Conservation (phyloP, 2,113 vertebrate species). For the Miniopterus natalensis region DNA sequence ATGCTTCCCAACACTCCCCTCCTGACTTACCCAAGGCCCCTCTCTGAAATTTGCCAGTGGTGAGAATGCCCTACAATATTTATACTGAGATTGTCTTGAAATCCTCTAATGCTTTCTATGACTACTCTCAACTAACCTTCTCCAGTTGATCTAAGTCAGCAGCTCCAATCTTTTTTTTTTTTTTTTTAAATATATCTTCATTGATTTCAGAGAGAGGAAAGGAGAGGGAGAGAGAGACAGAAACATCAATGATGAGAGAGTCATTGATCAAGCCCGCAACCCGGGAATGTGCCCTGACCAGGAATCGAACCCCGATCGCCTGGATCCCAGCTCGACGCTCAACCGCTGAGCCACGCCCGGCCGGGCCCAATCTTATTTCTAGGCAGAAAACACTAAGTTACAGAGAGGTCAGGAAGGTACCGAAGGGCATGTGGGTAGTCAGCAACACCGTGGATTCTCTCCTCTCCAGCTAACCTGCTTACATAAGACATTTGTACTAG, state of each 20-base stretch:
- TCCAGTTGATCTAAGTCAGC: neutral
- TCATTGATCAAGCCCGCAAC: too few relatives aligned
- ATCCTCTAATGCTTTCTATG: constrained; percentile 36
- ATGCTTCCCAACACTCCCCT: neutral
- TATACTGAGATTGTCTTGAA: constrained; percentile 58
- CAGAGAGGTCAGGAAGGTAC: neutral
- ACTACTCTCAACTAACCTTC: constrained; percentile 44
- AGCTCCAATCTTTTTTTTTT: neutral
- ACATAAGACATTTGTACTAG: neutral
- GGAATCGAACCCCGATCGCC: too few relatives aligned
- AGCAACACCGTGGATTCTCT: neutral
- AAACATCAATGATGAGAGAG: too few relatives aligned
- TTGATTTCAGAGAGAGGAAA: too few relatives aligned
- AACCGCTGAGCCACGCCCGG: too few relatives aligned
- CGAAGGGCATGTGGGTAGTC: neutral
- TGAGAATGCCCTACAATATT: neutral
- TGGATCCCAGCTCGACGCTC: too few relatives aligned
- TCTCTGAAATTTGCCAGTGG: neutral
- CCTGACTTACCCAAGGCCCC: neutral
- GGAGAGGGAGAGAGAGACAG: too few relatives aligned
- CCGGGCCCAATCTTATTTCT: constrained; percentile 8
- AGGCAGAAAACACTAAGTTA: neutral
- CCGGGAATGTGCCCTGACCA: too few relatives aligned
- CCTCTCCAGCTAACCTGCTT: neutral
- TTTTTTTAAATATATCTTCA: too few relatives aligned